These are phyloP conservation scores for Pseudotriccus pelzelni DNA, from an alignment of 2,797 vertebrate genomes.

Conservation along the genomic window DNA sequence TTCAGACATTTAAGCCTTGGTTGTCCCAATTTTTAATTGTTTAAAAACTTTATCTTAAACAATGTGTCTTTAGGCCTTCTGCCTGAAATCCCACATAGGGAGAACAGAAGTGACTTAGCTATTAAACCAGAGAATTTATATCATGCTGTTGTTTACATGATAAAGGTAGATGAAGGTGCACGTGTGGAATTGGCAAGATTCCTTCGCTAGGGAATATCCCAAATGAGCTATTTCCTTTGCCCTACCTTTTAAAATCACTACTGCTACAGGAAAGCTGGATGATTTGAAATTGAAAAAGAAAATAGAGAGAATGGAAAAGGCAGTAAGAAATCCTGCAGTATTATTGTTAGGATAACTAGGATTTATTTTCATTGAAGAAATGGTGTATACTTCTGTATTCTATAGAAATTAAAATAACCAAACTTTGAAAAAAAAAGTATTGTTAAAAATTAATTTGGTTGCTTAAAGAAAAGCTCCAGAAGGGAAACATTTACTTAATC, in stretches of 20 bases:
- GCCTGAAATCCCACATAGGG: neutral
- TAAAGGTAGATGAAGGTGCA: neutral
- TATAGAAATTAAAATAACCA: neutral
- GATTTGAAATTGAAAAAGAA: neutral
- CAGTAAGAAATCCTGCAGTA: neutral
- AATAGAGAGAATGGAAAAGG: neutral
- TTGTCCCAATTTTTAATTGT: neutral
- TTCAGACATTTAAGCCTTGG: neutral
- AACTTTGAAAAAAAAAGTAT: neutral
- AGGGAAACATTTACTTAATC: neutral
- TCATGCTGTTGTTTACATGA: neutral
- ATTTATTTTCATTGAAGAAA: neutral
- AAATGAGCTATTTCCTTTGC: neutral
- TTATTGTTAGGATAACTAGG: neutral
- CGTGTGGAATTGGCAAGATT: neutral
- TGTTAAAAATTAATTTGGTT: neutral
- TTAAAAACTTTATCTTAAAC: neutral
- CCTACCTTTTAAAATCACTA: neutral
- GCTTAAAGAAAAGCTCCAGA: neutral
- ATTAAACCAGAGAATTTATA: neutral
- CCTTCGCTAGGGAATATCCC: accelerated
- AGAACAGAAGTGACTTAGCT: neutral
- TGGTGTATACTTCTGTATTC: neutral
- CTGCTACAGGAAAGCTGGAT: neutral
- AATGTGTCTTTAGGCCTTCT: neutral